Base-by-base conservation (phyloP, 2,797 vertebrate genomes). In the Chanos chanos region DNA sequence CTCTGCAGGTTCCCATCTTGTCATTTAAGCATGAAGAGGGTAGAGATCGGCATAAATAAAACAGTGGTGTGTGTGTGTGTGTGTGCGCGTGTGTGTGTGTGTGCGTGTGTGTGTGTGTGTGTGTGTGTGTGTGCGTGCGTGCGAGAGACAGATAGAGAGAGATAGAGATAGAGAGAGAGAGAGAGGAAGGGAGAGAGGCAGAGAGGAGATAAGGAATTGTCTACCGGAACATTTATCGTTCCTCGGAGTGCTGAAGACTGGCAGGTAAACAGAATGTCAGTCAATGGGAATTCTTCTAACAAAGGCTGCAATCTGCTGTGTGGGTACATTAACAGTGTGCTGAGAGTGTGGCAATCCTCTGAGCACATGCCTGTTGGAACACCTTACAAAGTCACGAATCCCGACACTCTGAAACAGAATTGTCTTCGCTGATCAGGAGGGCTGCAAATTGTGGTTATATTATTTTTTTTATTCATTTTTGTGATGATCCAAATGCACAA, bases 201-300 rank as follows among this genome's bases (percentile, higher is more conserved):
- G 13, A 19, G n/a, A n/a, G n/a, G n/a, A n/a, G n/a, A n/a, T n/a
- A n/a, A n/a, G n/a, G n/a, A n/a, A n/a, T n/a, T n/a, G n/a, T n/a
- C 22, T 60, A 51, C 54, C 61, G 58, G 50, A 63, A 45, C 61
- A 63, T 66, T 57, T 52, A 59, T 64, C 62, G 52, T 8, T 47
- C 62, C 22, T 61, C 48, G 48, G 49, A 16, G 47, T 31, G 34
- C 36, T 41, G 53, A 61, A 65, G 57, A 49, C 48, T 30, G 31
- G 48, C 48, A 60, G 51, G 44, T 63, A 67, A 58, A 71, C 64
- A 49, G 64, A 54, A 36, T 53, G 41, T 45, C 58, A 56, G 60
- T 72, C 63, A 64, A 25, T 21, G 8, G 24, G 41, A 61, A 43
- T 15, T 40, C 61, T 43, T 31, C 36, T 36, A 30, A 49, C 53